Conservation (phyloP, 2,797 vertebrate species). For the Microctenopoma stevenorrisi region DNA sequence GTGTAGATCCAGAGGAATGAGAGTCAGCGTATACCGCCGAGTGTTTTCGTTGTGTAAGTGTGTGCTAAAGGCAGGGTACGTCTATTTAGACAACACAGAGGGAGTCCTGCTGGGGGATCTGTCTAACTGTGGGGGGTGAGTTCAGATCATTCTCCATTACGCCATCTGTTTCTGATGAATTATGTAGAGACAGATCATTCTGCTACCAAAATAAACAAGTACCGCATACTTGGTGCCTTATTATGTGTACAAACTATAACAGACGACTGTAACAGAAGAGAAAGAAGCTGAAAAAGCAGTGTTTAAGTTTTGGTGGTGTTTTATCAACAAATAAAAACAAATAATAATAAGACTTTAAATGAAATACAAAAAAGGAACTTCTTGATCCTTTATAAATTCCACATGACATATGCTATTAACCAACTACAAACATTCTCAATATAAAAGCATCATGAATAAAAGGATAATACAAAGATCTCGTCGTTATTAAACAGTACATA, state of each 20-base stretch:
- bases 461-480: neutral
- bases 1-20: constrained; percentile 12
- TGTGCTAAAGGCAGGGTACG: constrained; percentile 30
- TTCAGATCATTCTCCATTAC: constrained; percentile 58
- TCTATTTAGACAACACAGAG: constrained; percentile 44
- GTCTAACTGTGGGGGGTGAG: constrained; percentile 59
- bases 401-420: too few species aligned
- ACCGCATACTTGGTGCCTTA: neutral
- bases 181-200: constrained; percentile 40
- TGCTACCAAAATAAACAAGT: constrained; percentile 27
- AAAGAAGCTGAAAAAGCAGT: neutral
- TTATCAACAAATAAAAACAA: neutral
- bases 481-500: constrained; percentile 18
- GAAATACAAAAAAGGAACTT: neutral
- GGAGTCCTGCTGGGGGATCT: constrained; percentile 39
- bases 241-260: constrained; percentile 3
- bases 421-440: too few species aligned
- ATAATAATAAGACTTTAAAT: too few species aligned
- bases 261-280: neutral
- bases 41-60: constrained; percentile 16
- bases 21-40: constrained; percentile 8
- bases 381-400: too few species aligned
- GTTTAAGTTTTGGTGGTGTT: neutral
- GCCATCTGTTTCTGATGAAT: constrained; percentile 71
- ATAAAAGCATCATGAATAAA: too few species aligned